Percentiles rank a stretch among this genome's conserved stretches.
Evolutionary conservation across 1,140 invertebrate species (phyloP).

Genomic region (Euwallacea similis): DNA sequence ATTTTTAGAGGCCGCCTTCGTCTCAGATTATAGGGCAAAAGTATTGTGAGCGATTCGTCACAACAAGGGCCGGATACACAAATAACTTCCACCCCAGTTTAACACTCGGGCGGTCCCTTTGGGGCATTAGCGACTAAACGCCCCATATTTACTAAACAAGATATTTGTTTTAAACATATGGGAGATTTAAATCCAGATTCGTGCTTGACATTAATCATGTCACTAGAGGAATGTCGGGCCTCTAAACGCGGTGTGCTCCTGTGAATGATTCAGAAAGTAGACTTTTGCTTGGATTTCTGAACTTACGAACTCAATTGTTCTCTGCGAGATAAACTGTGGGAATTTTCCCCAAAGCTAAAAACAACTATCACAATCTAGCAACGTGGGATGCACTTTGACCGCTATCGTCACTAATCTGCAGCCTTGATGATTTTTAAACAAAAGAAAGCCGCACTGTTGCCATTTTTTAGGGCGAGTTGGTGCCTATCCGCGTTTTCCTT

Average conservation of each 20-base stretch:
- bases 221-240: neutral
- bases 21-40: neutral
- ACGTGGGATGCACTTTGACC: too few relatives aligned
- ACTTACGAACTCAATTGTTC: neutral
- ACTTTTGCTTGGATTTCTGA: neutral
- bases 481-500: neutral
- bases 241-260: neutral
- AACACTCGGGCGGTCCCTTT: slow-evolving; percentile 4
- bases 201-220: neutral
- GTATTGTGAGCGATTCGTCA: neutral
- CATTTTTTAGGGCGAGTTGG: too few relatives aligned
- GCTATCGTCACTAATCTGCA: too few relatives aligned
- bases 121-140: slow-evolving; percentile 7
- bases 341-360: too few relatives aligned
- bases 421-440: too few relatives aligned
- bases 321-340: neutral
- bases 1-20: neutral
- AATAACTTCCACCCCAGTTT: slow-evolving; percentile 16
- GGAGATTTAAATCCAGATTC: neutral
- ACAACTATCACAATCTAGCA: too few relatives aligned
- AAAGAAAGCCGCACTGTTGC: too few relatives aligned
- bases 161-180: slow-evolving; percentile 10
- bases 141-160: slow-evolving; percentile 15
- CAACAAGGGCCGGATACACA: slow-evolving; percentile 8
- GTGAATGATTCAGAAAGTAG: neutral